phyloP scores from a whole-genome alignment of 2,797 vertebrate genomes.

The Neoniphon sammara region DNA sequence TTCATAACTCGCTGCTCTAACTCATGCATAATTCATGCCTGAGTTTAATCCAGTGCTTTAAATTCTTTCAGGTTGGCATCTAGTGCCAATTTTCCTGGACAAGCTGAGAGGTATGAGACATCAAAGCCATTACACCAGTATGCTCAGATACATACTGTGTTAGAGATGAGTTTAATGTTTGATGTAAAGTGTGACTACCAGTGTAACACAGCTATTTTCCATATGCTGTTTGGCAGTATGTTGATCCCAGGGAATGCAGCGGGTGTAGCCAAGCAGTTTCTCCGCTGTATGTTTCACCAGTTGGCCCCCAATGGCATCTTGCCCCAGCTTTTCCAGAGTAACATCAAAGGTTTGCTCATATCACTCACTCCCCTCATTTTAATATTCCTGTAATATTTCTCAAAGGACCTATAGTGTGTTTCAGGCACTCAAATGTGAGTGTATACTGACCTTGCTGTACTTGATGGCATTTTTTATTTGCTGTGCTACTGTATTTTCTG shows the following conservation, averaged over 20 bases:
- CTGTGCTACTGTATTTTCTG: no score
- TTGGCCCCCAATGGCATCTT: slow-evolving; percentile 97
- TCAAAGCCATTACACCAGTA: slow-evolving; percentile 37
- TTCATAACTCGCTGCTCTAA: slow-evolving; percentile 60
- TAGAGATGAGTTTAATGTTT: slow-evolving; percentile 57
- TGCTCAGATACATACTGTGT: slow-evolving; percentile 39
- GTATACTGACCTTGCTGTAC: neutral
- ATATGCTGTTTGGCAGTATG: slow-evolving; percentile 86
- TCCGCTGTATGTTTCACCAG: slow-evolving; percentile 97
- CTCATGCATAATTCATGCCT: slow-evolving; percentile 75
- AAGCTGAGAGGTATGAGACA: slow-evolving; percentile 94
- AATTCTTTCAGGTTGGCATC: slow-evolving; percentile 91
- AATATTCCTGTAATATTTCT: no score
- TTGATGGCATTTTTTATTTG: neutral
- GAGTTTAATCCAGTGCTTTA: slow-evolving; percentile 64
- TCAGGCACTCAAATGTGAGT: no score
- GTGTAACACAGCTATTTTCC: slow-evolving; percentile 44
- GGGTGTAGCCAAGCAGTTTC: slow-evolving; percentile 98
- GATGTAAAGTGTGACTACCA: slow-evolving; percentile 50
- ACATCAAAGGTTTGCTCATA: slow-evolving; percentile 91
- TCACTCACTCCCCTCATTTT: neutral
- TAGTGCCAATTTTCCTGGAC: slow-evolving; percentile 94
- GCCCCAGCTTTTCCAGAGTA: slow-evolving; percentile 98
- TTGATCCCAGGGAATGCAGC: slow-evolving; percentile 98
- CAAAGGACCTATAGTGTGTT: no score